Percentiles rank a stretch among this genome's conserved stretches.
Evolutionary conservation across 1,140 invertebrate species (phyloP).

Genomic region (Belonocnema kinseyi): DNA sequence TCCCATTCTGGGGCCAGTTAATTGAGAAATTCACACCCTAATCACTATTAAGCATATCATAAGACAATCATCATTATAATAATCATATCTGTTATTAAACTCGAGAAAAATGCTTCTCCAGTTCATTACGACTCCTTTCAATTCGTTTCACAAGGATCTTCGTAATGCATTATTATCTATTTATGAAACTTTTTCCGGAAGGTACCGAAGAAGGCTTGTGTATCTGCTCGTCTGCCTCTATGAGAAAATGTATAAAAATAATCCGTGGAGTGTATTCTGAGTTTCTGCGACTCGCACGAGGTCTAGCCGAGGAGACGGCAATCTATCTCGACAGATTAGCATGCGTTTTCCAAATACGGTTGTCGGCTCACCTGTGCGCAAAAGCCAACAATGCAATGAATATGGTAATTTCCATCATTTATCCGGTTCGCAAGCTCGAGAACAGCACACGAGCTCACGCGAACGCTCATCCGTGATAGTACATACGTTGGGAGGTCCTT

Average conservation of each 20-base stretch:
- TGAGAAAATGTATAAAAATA: slow-evolving; percentile 30
- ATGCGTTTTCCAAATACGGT: slow-evolving; percentile 68
- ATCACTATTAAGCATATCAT: no score
- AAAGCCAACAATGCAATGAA: slow-evolving; percentile 64
- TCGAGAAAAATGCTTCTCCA: not conserved
- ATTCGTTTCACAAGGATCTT: slow-evolving; percentile 6
- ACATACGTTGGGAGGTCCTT: slow-evolving; percentile 48
- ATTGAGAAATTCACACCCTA: no score
- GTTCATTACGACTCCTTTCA: not conserved
- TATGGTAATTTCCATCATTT: slow-evolving; percentile 70
- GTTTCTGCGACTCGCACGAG: slow-evolving; percentile 29
- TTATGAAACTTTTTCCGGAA: slow-evolving; percentile 20
- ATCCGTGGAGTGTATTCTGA: slow-evolving; percentile 15
- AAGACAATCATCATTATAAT: not conserved
- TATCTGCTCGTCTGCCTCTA: not conserved
- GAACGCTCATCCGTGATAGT: slow-evolving; percentile 41
- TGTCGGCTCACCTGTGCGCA: slow-evolving; percentile 51
- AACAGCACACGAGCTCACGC: slow-evolving; percentile 27
- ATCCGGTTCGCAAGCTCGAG: slow-evolving; percentile 49
- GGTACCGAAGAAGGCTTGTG: slow-evolving; percentile 1
- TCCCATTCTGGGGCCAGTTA: no score
- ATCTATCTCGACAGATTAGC: slow-evolving; percentile 59
- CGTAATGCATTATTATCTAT: slow-evolving; percentile 17
- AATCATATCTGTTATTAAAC: not conserved
- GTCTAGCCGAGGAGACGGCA: slow-evolving; percentile 33